A percentile compares a stretch with the other conserved stretches of the same genome.
Conservation (phyloP, 2,113 vertebrate species). For the Donacobius atricapilla region DNA sequence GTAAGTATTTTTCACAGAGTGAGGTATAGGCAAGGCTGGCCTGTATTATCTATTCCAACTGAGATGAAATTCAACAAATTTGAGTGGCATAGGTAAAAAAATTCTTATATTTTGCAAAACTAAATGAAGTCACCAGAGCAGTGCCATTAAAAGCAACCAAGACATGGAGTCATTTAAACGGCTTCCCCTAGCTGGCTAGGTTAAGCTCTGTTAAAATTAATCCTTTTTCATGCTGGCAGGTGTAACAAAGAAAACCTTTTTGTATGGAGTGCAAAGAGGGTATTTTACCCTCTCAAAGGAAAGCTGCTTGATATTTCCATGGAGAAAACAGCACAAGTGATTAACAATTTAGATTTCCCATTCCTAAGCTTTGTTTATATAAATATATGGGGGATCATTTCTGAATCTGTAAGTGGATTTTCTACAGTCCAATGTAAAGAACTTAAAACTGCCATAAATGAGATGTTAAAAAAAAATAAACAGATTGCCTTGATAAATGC, state of each 20-base stretch:
- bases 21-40: not conserved
- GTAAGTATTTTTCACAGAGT: not conserved
- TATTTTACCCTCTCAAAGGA: conserved; percentile 59
- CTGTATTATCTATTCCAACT: not conserved
- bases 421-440: conserved; percentile 58
- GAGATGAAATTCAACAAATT: conserved; percentile 5
- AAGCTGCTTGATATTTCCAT: conserved; percentile 63
- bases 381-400: conserved; percentile 68
- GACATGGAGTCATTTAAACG: conserved; percentile 47
- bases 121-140: conserved; percentile 55
- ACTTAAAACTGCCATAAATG: conserved; percentile 58
- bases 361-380: conserved; percentile 64
- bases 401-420: conserved; percentile 68
- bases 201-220: conserved; percentile 72
- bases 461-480: conserved; percentile 58
- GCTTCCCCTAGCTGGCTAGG: conserved; percentile 45
- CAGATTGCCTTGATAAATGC: conserved; percentile 50
- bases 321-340: conserved; percentile 61
- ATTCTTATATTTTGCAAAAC: conserved; percentile 33
- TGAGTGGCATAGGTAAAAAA: not conserved
- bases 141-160: conserved; percentile 55
- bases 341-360: conserved; percentile 67
- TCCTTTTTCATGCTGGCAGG: conserved; percentile 70
- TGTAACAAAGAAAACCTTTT: conserved; percentile 72
- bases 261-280: conserved; percentile 55